Base-by-base conservation (phyloP, 1,140 invertebrate genomes). In the Piezodorus guildinii region DNA sequence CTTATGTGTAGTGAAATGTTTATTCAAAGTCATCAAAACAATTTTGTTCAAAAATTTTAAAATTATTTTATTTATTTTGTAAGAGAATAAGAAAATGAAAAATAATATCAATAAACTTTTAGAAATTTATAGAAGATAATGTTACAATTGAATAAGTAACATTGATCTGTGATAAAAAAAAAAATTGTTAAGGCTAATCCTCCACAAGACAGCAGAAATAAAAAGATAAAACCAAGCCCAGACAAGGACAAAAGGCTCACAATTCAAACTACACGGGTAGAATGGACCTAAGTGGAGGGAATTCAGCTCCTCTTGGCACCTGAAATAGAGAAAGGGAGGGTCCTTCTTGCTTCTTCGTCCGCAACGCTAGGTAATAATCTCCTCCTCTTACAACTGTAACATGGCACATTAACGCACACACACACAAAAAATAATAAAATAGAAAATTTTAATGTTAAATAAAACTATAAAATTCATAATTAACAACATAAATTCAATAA, bases 191-290 rank as follows among this genome's bases (percentile, higher is more conserved):
- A n/a, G 52, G 52, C 52, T 25, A 56, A 56, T 56, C 52, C 52
- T 56, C 52, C 52, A 56, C 34, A 49, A 56, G 52, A 56, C 52
- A 56, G 21, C 17, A 19, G 27, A 56, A 56, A 23, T 39, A 39
- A 39, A 39, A 39, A 10, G 6, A 10, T 10, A 39, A 17, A 27
- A 56, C 23, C 52, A 56, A 56, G 52, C 52, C 52, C 52, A 25
- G 52, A 56, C 52, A 56, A 56, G 52, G 52, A 56, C 52, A 56
- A 56, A 25, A 56, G 52, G 52, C 52, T 23, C 15, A 39, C 34
- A 21, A 25, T 19, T 56, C 52, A 25, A 16, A 56, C 52, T 56
- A 56, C 52, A 56, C 52, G 52, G 52, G 52, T 56, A 56, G 52
- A 56, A 23, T 56, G 17, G 52, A 25, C 23, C 52, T 23, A 17